phyloP scores from a whole-genome alignment of 2,797 vertebrate genomes.

The Phrynocephalus forsythii region DNA sequence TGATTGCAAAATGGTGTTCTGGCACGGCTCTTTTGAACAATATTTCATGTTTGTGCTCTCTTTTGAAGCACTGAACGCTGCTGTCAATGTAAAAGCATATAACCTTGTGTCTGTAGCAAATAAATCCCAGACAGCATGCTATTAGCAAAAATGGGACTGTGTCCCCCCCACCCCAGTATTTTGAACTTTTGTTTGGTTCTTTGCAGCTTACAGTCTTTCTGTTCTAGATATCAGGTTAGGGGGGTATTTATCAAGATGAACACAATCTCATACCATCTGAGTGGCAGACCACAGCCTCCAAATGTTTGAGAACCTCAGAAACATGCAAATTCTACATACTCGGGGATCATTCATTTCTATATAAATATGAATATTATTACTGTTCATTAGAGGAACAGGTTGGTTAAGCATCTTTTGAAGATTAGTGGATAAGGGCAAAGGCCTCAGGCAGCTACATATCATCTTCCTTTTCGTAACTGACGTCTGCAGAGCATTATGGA shows the following conservation, averaged over 20 bases:
- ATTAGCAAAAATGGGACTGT: too few species aligned
- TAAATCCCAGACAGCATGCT: neutral
- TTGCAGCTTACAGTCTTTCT: neutral
- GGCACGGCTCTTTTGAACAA: neutral
- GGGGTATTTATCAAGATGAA: neutral
- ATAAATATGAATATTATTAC: neutral
- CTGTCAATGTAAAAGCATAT: too few species aligned
- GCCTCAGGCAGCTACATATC: too few species aligned
- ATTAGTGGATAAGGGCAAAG: neutral
- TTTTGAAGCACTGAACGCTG: neutral
- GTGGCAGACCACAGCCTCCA: neutral
- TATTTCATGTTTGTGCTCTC: conserved; percentile 10
- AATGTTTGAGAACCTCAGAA: neutral
- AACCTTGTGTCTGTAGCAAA: too few species aligned
- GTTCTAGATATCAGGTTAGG: neutral
- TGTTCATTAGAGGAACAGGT: neutral
- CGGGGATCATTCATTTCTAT: neutral
- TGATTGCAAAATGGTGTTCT: neutral
- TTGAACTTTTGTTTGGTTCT: too few species aligned
- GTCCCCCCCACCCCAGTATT: too few species aligned
- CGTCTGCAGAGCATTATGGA: too few species aligned
- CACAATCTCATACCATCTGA: neutral
- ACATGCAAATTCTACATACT: neutral
- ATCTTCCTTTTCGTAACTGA: too few species aligned
- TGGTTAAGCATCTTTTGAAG: neutral